A percentile compares a stretch with the other conserved stretches of the same genome.
Evolutionary conservation across 2,888 invertebrate genomes (phyloP).

Genomic region (Phasia obesa): DNA sequence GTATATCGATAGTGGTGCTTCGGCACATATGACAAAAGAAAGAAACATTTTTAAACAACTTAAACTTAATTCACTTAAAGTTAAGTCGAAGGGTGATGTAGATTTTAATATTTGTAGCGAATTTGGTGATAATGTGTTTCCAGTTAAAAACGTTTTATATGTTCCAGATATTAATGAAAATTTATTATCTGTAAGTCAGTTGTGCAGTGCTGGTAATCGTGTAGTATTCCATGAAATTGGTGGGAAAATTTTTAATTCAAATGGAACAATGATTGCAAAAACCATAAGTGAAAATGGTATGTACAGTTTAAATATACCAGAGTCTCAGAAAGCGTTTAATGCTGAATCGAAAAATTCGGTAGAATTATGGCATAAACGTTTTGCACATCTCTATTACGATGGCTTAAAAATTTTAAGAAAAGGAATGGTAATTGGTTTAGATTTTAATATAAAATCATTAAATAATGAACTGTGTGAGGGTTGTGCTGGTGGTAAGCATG

Average conservation of each 20-base stretch:
- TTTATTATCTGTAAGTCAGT: no score
- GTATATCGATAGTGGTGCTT: constrained; percentile 36
- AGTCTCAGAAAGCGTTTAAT: no score
- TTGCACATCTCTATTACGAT: constrained; percentile 33
- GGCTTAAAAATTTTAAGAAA: constrained; percentile 8
- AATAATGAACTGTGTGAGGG: constrained; percentile 51
- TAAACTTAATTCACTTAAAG: not conserved
- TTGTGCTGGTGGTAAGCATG: constrained; percentile 73
- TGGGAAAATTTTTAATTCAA: constrained; percentile 3
- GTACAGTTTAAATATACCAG: no score
- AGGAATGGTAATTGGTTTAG: constrained; percentile 28
- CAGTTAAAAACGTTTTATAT: no score
- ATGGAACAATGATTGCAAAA: not conserved
- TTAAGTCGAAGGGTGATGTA: not conserved
- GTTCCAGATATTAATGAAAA: no score
- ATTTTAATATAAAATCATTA: not conserved
- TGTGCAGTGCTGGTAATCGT: no score
- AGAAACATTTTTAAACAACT: no score
- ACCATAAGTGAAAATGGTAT: not conserved
- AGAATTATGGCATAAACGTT: no score
- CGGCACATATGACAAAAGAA: constrained; percentile 13
- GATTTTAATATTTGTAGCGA: constrained; percentile 5
- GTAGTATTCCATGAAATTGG: constrained; percentile 20
- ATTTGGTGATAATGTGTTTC: no score
- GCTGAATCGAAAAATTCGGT: no score